A percentile compares a stretch with the other conserved stretches of the same genome.
Evolutionary conservation across 2,797 vertebrate species (phyloP).

Genomic region (Acanthis flammea): DNA sequence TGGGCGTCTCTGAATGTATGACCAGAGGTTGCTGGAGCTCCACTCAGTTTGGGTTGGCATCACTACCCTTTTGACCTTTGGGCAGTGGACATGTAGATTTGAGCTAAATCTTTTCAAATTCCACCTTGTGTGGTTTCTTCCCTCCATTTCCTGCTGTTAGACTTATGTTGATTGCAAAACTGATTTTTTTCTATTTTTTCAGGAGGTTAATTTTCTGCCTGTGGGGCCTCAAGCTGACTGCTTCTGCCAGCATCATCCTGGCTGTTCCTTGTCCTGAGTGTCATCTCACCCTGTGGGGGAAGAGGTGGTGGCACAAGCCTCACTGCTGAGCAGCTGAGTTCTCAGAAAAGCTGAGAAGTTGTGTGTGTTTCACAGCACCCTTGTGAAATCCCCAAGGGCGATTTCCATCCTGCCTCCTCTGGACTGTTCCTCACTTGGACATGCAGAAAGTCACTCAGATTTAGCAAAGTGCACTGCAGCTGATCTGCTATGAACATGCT

Average conservation of each 20-base stretch:
- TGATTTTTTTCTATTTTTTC: background rate
- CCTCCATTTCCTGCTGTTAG: background rate
- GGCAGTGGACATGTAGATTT: background rate
- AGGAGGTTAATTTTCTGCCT: background rate
- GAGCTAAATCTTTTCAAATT: background rate
- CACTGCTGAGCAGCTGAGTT: background rate
- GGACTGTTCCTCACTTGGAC: background rate
- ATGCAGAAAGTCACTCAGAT: background rate
- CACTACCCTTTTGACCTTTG: background rate
- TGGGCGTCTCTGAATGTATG: background rate
- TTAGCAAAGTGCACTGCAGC: background rate
- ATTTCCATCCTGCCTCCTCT: background rate
- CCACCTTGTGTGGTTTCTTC: background rate
- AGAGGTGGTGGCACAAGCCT: background rate
- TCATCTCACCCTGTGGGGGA: background rate
- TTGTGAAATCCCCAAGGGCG: background rate
- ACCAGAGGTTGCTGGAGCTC: background rate
- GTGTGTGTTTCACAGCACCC: background rate
- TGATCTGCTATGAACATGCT: background rate
- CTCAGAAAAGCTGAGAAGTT: background rate
- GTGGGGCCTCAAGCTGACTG: accelerated
- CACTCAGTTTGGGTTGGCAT: background rate
- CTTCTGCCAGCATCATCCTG: background rate
- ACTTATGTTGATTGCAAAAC: background rate
- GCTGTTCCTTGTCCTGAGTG: background rate